A percentile compares a stretch with the other conserved stretches of the same genome.
These are phyloP conservation scores for Clistopyga incitator DNA, from an alignment of 2,888 invertebrate genomes.

Conservation along the genomic window DNA sequence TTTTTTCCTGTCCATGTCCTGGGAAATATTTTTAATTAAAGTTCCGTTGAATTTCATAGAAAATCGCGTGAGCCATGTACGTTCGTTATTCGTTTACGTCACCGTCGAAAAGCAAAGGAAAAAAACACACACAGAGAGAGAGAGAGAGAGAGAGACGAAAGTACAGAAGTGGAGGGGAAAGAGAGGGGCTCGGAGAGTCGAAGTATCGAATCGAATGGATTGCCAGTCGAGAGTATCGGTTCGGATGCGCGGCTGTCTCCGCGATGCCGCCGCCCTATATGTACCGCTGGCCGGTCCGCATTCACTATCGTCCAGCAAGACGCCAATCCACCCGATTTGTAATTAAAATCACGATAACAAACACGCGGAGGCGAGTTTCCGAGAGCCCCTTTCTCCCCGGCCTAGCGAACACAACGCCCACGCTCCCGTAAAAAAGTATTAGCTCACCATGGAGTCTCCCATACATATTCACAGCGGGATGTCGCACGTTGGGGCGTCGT, in stretches of 20 bases:
- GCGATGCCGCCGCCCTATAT: conserved; percentile 17
- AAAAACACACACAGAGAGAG: no score
- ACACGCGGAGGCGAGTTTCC: conserved; percentile 45
- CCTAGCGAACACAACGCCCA: neutral
- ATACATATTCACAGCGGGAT: conserved; percentile 54
- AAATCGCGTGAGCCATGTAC: neutral
- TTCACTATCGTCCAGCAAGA: conserved; percentile 44
- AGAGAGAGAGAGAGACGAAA: neutral
- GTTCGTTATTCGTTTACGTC: conserved; percentile 12
- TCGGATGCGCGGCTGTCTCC: conserved; percentile 29
- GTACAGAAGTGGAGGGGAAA: neutral
- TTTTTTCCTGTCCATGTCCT: neutral
- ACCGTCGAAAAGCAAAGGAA: conserved; percentile 8
- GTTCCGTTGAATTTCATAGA: conserved; percentile 12
- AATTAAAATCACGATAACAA: conserved; percentile 61
- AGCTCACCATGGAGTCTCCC: conserved; percentile 44
- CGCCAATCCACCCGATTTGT: conserved; percentile 57
- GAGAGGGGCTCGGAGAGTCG: conserved; percentile 3
- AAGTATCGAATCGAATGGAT: conserved; percentile 42
- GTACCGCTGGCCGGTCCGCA: neutral
- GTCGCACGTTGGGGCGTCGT: conserved; percentile 41
- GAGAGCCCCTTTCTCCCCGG: neutral
- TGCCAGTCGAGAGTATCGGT: conserved; percentile 34
- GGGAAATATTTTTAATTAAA: conserved; percentile 30
- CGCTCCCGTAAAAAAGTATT: conserved; percentile 50